These are phyloP conservation scores for Pteronura brasiliensis DNA, from an alignment of 2,113 vertebrate genomes.

Conservation along the genomic window DNA sequence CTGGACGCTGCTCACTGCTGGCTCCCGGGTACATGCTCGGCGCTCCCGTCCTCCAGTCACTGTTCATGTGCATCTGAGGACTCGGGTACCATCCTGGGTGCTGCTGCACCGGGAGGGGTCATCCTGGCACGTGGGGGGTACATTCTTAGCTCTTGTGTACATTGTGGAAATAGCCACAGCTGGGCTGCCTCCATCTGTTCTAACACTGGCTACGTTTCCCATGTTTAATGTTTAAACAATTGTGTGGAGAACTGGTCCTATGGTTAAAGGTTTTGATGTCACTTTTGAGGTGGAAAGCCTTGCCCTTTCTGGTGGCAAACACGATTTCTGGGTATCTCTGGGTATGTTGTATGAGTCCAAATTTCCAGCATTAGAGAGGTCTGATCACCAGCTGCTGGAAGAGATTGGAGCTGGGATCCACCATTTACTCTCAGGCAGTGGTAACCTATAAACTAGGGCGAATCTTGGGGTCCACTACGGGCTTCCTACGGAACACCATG, in stretches of 20 bases:
- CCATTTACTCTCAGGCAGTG: not conserved
- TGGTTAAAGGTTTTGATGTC: not conserved
- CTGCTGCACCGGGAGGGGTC: accelerated
- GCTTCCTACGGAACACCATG: not conserved
- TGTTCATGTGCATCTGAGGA: accelerated
- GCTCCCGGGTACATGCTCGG: accelerated
- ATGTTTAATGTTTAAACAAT: accelerated
- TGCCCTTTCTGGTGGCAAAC: not conserved
- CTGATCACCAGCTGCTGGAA: not conserved
- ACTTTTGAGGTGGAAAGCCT: not conserved
- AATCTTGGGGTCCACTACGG: no score
- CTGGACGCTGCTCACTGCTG: accelerated
- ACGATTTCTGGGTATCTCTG: not conserved
- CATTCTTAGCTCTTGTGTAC: accelerated
- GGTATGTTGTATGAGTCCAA: accelerated
- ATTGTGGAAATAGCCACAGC: accelerated
- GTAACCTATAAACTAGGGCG: accelerated
- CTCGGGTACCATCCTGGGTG: accelerated
- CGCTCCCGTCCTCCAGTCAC: accelerated
- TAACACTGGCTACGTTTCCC: not conserved
- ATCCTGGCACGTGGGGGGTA: accelerated
- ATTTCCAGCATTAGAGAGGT: not conserved
- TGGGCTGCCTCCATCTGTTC: not conserved
- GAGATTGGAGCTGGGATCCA: not conserved
- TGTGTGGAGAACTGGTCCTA: accelerated